phyloP scores from a whole-genome alignment of 1,140 invertebrate genomes.

The Tetramorium alpestre region DNA sequence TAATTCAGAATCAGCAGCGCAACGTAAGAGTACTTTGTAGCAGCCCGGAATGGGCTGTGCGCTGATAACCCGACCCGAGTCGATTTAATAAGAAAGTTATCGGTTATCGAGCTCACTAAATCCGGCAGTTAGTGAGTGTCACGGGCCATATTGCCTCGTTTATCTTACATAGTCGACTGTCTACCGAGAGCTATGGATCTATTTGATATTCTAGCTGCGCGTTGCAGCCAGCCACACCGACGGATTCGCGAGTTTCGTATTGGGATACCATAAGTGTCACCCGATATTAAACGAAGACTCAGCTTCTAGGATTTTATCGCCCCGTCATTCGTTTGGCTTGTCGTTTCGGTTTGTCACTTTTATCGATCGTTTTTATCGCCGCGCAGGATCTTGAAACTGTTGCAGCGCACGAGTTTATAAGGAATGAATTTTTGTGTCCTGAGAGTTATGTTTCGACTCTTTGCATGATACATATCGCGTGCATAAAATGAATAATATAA shows the following conservation, averaged over 20 bases:
- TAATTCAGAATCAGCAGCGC: constrained; percentile 54
- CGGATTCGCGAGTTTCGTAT: constrained; percentile 56
- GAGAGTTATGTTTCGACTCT: background rate
- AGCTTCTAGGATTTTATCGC: background rate
- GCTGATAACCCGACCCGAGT: constrained; percentile 64
- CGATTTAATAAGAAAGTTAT: constrained; percentile 81
- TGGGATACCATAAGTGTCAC: constrained; percentile 34
- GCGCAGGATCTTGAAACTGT: background rate
- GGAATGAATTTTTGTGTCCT: background rate
- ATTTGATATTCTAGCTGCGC: constrained; percentile 80
- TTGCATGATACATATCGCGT: background rate
- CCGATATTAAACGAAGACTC: constrained; percentile 36
- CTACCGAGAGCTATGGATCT: constrained; percentile 72
- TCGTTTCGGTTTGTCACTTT: constrained; percentile 23
- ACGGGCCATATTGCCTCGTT: constrained; percentile 80
- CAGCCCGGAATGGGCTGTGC: constrained; percentile 28
- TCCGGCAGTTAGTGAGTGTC: constrained; percentile 80
- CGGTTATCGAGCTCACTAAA: constrained; percentile 79
- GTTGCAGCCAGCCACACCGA: constrained; percentile 64
- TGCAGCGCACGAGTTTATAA: background rate
- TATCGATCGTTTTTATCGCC: constrained; percentile 21
- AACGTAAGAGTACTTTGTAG: constrained; percentile 21
- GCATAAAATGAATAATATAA: too few relatives aligned
- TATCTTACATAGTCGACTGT: constrained; percentile 77
- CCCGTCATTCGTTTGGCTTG: constrained; percentile 5